Evolutionary conservation across 2,113 vertebrate species (phyloP), one percentile per base, ranked within the genome.

Genomic region (Halichoerus grypus): DNA sequence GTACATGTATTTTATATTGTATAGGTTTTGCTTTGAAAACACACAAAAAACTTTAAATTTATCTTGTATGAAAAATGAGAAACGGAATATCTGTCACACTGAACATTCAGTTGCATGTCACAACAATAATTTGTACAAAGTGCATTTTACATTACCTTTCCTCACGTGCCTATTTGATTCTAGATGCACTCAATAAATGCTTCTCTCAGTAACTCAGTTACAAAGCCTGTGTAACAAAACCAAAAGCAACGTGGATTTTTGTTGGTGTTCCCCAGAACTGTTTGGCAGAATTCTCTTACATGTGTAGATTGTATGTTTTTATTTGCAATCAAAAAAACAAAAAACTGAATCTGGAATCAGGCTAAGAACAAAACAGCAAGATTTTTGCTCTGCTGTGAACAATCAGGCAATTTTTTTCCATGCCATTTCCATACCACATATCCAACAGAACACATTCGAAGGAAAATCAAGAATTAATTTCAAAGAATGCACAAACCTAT

Each of bases 371-470:
- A 80, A 87, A 84, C 1, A 13, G 55, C n/a, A 87, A 96, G 96
- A 94, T 92, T 80, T 92, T 67, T 33, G 83, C 94, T 36, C 15
- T 46, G 94, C 96, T 12, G 28, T 9, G 0, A 95, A 28, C 49
- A 88, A 97, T 88, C 80, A 98, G 97, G 84, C 14, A 15, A 55
- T 74, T 98, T 97, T 97, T 49, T 97, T 46, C 18, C 92, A 55
- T 90, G 11, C 28, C 28, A 14, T 94, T 98, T 97, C 72, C 81
- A 93, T 76, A 80, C 26, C 88, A 92, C 3, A 22, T 72, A 65
- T 12, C 9, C 46, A 77, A 15, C 33, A 74, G 46, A n/a, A 86
- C 88, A 69, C 21, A 8, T 24, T 79, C 55, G 82, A 95, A 95
- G 49, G 22, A 49, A 63, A 84, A 84, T 61, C 36, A 95, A 94